phyloP scores from a whole-genome alignment of 1,140 invertebrate genomes.

The Eriocheir sinensis region DNA sequence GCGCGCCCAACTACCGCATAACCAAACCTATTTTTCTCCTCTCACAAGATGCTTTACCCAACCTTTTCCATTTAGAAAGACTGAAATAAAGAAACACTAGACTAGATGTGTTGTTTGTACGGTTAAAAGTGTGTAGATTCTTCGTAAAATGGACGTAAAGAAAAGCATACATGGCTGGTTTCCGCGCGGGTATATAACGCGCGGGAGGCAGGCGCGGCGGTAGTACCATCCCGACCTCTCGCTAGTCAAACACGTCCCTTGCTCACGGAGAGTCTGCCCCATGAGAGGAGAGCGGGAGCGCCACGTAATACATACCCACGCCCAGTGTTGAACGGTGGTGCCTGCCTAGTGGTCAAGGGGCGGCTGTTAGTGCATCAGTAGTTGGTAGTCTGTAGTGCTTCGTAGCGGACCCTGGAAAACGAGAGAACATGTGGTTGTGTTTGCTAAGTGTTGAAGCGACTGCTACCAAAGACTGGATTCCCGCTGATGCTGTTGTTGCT shows the following conservation, averaged over 20 bases:
- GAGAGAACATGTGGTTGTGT: constrained; percentile 12
- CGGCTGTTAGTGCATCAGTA: constrained; percentile 59
- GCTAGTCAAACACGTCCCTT: constrained; percentile 52
- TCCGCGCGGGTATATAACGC: constrained; percentile 20
- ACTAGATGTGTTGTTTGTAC: no score
- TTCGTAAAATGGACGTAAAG: background rate
- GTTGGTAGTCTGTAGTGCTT: constrained; percentile 67
- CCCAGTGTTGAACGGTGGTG: constrained; percentile 65
- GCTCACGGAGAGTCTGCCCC: constrained; percentile 57
- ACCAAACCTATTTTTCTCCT: background rate
- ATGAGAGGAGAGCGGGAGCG: constrained; percentile 51
- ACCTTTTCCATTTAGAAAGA: background rate
- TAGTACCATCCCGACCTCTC: constrained; percentile 60
- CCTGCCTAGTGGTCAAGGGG: constrained; percentile 17
- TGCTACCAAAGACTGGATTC: background rate
- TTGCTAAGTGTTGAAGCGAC: constrained; percentile 31
- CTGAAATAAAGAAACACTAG: background rate
- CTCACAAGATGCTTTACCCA: background rate
- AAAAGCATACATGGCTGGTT: background rate
- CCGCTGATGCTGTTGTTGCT: no score
- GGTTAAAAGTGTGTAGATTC: no score
- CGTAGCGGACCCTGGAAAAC: constrained; percentile 47
- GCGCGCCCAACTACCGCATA: background rate
- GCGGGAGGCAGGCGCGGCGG: constrained; percentile 27
- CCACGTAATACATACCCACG: constrained; percentile 23